Conservation (phyloP, 2,113 vertebrate species). For the Phylloscopus trochilus region DNA sequence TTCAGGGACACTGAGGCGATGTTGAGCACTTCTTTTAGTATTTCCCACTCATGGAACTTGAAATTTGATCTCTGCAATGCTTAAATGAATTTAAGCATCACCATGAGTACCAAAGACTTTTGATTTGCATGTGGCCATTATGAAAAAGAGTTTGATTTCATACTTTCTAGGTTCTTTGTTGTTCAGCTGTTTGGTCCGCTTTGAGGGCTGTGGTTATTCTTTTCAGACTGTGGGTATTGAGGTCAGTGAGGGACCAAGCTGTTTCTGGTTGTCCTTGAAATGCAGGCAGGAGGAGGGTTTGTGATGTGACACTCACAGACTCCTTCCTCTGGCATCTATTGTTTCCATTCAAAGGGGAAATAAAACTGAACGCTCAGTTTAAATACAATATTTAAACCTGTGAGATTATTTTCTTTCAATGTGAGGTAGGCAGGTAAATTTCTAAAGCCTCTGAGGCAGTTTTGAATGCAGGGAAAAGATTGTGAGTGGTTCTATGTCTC, state of each 20-base stretch:
- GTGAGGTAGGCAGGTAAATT: background rate
- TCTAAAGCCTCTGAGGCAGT: background rate
- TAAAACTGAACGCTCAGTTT: background rate
- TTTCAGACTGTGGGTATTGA: slow-evolving; percentile 22
- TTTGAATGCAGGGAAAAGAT: background rate
- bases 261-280: slow-evolving; percentile 35
- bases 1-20: background rate
- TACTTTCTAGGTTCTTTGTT: background rate
- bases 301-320: background rate
- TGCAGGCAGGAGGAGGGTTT: background rate
- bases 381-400: background rate
- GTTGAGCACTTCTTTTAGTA: background rate
- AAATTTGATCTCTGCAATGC: background rate
- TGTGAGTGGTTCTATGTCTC: background rate
- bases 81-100: background rate
- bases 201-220: slow-evolving; percentile 7
- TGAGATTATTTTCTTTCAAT: slow-evolving; percentile 4
- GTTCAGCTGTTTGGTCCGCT: background rate
- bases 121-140: background rate
- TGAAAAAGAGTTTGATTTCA: background rate
- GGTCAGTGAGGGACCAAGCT: slow-evolving; percentile 2
- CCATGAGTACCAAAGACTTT: background rate
- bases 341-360: slow-evolving; percentile 5
- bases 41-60: background rate
- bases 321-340: background rate